A percentile compares a stretch with the other conserved stretches of the same genome.
Evolutionary conservation across 2,888 invertebrate species (phyloP).

Genomic region (Cerastoderma edule): DNA sequence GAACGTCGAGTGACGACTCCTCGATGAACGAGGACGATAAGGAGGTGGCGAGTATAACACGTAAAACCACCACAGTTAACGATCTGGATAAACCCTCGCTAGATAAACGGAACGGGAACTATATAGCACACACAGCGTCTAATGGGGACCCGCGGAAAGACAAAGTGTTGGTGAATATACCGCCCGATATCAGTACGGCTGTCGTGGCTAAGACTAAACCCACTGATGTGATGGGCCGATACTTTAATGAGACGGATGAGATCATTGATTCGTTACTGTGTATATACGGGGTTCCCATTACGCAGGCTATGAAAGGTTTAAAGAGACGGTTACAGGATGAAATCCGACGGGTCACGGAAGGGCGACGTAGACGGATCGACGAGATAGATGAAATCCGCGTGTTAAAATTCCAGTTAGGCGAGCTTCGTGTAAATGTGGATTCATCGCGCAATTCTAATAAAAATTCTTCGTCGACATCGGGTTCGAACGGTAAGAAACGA

Average conservation of each 20-base stretch:
- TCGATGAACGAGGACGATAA: conserved; percentile 78
- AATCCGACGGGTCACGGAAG: conserved; percentile 83
- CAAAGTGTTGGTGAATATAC: conserved; percentile 66
- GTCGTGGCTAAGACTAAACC: conserved; percentile 37
- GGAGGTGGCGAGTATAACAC: conserved; percentile 73
- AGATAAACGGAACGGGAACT: conserved; percentile 69
- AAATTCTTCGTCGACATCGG: conserved; percentile 32
- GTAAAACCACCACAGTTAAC: conserved; percentile 56
- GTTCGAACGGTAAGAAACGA: conserved; percentile 64
- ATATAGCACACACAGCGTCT: conserved; percentile 49
- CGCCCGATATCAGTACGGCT: conserved; percentile 50
- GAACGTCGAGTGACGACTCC: conserved; percentile 72
- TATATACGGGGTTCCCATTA: conserved; percentile 81
- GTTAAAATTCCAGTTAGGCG: conserved; percentile 80
- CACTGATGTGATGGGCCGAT: conserved; percentile 52
- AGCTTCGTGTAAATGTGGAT: conserved; percentile 73
- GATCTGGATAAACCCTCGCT: conserved; percentile 68
- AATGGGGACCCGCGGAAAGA: conserved; percentile 47
- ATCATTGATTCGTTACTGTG: conserved; percentile 79
- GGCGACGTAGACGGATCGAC: conserved; percentile 83
- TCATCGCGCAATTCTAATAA: conserved; percentile 52
- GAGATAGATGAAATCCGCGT: conserved; percentile 84
- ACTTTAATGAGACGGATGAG: conserved; percentile 77
- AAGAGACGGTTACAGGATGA: conserved; percentile 84
- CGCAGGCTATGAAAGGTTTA: conserved; percentile 81